Evolutionary conservation across 2,113 vertebrate genomes (phyloP).

Genomic region (Oryzias curvinotus): DNA sequence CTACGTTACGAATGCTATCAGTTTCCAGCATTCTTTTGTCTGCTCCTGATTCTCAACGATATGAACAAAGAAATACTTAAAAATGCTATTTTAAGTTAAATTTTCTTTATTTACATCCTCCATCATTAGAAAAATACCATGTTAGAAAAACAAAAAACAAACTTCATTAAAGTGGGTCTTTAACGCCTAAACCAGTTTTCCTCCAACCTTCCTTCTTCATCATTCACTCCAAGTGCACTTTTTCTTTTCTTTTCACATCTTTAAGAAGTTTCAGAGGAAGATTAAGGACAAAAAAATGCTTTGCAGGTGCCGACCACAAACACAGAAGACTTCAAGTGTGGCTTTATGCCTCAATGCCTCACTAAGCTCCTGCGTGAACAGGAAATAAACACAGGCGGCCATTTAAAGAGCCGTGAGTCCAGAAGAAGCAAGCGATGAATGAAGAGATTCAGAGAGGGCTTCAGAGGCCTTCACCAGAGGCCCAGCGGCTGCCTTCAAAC

Average conservation of each 20-base stretch:
- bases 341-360: slow-evolving; percentile 40
- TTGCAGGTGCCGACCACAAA: slow-evolving; percentile 53
- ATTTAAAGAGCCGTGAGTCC: slow-evolving; percentile 60
- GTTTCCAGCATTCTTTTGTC: no score
- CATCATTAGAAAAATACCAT: no score
- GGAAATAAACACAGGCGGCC: slow-evolving; percentile 59
- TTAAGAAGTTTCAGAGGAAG: slow-evolving; percentile 9
- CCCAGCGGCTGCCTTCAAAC: slow-evolving; percentile 51
- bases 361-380: slow-evolving; percentile 32
- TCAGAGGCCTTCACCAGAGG: slow-evolving; percentile 51
- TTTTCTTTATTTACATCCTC: no score
- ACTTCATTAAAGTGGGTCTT: no score
- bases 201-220: no score
- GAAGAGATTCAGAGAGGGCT: slow-evolving; percentile 62
- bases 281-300: slow-evolving; percentile 12
- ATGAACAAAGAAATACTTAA: no score
- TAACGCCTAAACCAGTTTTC: no score
- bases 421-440: slow-evolving; percentile 58
- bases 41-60: no score
- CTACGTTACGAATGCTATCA: no score
- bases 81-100: no score
- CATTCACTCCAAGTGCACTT: no score
- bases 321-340: slow-evolving; percentile 55
- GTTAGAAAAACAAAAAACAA: no score
- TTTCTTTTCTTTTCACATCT: slow-evolving; percentile 3